Base-by-base conservation (phyloP, 2,888 invertebrate species). In the Spialia ferax region DNA sequence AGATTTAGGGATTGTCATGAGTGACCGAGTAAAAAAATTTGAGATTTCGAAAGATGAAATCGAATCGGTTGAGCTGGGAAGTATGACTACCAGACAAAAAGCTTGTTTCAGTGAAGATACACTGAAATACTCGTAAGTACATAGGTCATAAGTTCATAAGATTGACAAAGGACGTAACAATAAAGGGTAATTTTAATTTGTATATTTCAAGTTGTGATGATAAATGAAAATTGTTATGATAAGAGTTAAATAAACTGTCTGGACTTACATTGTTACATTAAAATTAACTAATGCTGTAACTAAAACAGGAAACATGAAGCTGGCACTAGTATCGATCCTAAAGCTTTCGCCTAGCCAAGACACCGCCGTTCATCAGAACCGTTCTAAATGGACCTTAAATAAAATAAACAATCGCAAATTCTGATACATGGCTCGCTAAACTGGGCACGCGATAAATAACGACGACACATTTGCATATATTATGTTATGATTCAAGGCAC, bases 401-500 rank as follows among this genome's bases (percentile, higher is more conserved):
- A 66, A 68, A 68, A 62, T 68, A 70, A 70, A 74, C 74, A 77
- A 75, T 74, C 68, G 71, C 66, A 69, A 70, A 74, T 77, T 73
- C 72, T 75, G 65, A 71, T 74, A 73, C 71, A 62, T 56, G 55
- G 65, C 52, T 59, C 57, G 42, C 50, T 56, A 65, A 74, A 68
- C 67, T 67, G 74, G 74, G 76, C 71, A 72, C 75, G 71, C 71
- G 72, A 80, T 84, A 83, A 82, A 82, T 80, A 78, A 79, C 77
- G 71, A 68, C 73, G 76, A 72, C 80, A 79, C 77, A 82, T 82
- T 84, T 82, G 80, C 82, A 83, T 83, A 78, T 74, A 79, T 83
- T 79, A 80, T 65, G 75, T 81, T 85, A 86, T 87, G 87, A 88
- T 84, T 87, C 87, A 85, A 81, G 70, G 65, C 79, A 70, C 78